These are phyloP conservation scores for Watsonalla cultraria DNA, from an alignment of 2,888 invertebrate species.

Conservation along the genomic window DNA sequence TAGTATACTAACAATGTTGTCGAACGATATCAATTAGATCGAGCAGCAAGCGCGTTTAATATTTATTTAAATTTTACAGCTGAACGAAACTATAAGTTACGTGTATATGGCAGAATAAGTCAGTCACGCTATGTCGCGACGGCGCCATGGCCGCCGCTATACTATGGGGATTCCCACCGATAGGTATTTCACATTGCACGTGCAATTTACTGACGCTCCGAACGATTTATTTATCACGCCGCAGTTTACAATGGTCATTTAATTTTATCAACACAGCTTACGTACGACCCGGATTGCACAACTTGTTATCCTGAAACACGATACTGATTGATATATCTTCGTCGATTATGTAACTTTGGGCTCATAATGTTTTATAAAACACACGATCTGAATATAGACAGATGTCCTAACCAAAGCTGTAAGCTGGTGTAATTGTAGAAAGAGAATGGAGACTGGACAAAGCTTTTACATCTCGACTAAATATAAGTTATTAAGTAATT, in stretches of 20 bases:
- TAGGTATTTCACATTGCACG: slow-evolving; percentile 33
- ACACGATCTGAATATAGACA: no score
- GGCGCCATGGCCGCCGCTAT: slow-evolving; percentile 34
- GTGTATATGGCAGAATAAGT: slow-evolving; percentile 42
- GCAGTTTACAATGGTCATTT: slow-evolving; percentile 17
- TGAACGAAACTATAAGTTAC: slow-evolving; percentile 45
- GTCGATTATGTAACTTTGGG: neutral
- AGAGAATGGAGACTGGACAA: no score
- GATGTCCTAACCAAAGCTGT: no score
- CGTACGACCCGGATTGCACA: neutral
- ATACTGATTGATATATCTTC: neutral
- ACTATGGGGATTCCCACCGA: slow-evolving; percentile 4
- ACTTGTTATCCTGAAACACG: slow-evolving; percentile 12
- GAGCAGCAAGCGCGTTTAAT: slow-evolving; percentile 35
- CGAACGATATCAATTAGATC: slow-evolving; percentile 40
- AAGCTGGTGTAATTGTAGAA: no score
- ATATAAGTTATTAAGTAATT: no score
- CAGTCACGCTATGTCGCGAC: slow-evolving; percentile 51
- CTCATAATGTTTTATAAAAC: no score
- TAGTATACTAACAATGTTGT: slow-evolving; percentile 19
- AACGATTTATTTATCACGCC: slow-evolving; percentile 21
- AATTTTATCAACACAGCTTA: neutral
- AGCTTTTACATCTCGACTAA: no score
- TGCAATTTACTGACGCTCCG: slow-evolving; percentile 42
- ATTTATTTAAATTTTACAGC: slow-evolving; percentile 50